A percentile compares a stretch with the other conserved stretches of the same genome.
Conservation (phyloP, 37 sponge, comb jelly and placozoan species). For the Cliona cf. orientalis region DNA sequence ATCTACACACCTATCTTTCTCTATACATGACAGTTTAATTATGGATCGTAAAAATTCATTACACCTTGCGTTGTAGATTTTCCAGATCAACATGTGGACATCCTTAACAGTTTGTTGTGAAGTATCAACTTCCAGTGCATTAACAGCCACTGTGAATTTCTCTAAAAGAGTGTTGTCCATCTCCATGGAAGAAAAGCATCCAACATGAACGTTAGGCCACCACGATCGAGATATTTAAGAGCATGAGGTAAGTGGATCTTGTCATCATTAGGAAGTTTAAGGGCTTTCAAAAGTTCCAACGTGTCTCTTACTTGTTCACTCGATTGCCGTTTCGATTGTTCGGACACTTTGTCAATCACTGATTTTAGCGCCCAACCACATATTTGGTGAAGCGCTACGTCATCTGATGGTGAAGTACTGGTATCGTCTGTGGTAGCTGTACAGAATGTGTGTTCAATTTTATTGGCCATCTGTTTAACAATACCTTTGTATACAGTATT, state of each 20-base stretch:
- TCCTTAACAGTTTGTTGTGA: background rate
- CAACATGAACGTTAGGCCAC: background rate
- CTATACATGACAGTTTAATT: background rate
- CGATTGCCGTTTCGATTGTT: too few relatives aligned
- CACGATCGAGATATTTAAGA: constrained; percentile 6
- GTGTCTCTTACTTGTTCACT: too few relatives aligned
- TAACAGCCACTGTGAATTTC: background rate
- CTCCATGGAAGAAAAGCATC: constrained; percentile 1
- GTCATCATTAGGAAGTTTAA: too few relatives aligned
- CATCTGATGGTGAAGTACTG: too few relatives aligned
- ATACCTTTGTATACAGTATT: too few relatives aligned
- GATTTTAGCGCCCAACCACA: too few relatives aligned
- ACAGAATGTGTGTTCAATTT: too few relatives aligned
- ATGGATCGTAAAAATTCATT: constrained; percentile 16
- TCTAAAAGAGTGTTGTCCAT: background rate
- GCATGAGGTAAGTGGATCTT: background rate
- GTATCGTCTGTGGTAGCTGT: too few relatives aligned
- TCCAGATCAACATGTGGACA: background rate
- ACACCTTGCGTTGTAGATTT: constrained; percentile 19
- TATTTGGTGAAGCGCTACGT: too few relatives aligned
- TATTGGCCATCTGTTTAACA: too few relatives aligned
- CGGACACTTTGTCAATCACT: too few relatives aligned
- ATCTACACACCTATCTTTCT: constrained; percentile 4
- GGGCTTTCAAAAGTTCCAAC: too few relatives aligned
- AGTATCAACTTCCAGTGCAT: background rate